Percentiles rank a stretch among this genome's conserved stretches.
phyloP scores from a whole-genome alignment of 2,113 vertebrate species.

The Megaceryle torquata region DNA sequence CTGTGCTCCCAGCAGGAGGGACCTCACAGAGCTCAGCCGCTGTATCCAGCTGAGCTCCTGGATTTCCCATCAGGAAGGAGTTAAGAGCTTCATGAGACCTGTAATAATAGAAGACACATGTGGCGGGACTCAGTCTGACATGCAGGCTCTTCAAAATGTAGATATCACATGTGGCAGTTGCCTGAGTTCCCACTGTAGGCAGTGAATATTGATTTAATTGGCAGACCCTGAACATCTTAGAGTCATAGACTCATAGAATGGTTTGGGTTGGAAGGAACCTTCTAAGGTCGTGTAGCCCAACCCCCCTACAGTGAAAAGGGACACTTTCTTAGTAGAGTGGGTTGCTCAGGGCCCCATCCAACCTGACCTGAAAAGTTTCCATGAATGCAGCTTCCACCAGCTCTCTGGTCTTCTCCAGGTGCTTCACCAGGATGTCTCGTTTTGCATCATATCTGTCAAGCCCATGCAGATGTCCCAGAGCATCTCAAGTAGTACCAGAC shows the following conservation, averaged over 20 bases:
- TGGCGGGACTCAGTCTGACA: not conserved
- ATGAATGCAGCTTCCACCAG: not conserved
- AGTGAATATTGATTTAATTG: not conserved
- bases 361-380: not conserved
- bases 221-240: not conserved
- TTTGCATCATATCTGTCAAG: not conserved
- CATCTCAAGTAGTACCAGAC: not conserved
- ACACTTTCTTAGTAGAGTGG: not conserved
- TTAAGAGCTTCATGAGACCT: not conserved
- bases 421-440: not conserved
- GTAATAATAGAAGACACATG: not conserved
- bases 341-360: not conserved
- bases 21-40: not conserved
- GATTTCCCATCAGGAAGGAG: accelerated
- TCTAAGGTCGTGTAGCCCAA: not conserved
- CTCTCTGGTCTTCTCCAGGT: not conserved
- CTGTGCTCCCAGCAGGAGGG: not conserved
- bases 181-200: not conserved
- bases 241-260: not conserved
- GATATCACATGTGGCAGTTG: accelerated
- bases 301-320: not conserved
- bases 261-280: not conserved
- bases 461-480: not conserved
- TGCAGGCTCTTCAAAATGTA: not conserved
- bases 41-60: not conserved